Conservation (phyloP, 1,140 invertebrate species). For the Trichonephila clavipes region DNA sequence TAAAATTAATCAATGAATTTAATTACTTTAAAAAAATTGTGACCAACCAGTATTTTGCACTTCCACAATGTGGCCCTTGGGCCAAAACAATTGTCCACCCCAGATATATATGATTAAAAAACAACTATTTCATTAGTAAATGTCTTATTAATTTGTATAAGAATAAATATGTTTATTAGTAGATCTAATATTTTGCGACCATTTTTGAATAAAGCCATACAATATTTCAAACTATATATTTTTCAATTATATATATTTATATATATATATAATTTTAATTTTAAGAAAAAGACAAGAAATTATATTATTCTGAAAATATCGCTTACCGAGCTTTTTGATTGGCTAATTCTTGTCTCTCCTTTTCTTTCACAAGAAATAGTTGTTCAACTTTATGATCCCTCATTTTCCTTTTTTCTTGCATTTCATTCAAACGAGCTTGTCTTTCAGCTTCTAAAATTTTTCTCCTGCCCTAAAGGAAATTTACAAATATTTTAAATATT, state of each 20-base stretch:
- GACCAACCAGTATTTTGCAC: too few relatives aligned
- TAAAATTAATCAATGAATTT: too few relatives aligned
- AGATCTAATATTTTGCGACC: too few relatives aligned
- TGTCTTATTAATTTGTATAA: too few relatives aligned
- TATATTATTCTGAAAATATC: too few relatives aligned
- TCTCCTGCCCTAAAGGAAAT: conserved; percentile 85
- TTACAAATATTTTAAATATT: too few relatives aligned
- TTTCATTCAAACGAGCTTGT: conserved; percentile 86
- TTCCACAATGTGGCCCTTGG: too few relatives aligned
- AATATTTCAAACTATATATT: not conserved
- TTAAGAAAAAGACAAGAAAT: not conserved
- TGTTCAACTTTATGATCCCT: conserved; percentile 92
- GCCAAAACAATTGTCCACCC: too few relatives aligned
- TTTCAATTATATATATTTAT: not conserved
- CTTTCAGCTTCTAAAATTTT: conserved; percentile 92
- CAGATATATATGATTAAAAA: too few relatives aligned
- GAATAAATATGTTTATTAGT: too few relatives aligned
- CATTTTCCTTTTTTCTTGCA: conserved; percentile 91
- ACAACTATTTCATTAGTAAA: too few relatives aligned
- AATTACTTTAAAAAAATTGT: too few relatives aligned
- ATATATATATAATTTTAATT: not conserved
- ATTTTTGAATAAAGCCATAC: not conserved
- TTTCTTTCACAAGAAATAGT: conserved; percentile 91
- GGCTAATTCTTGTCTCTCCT: conserved; percentile 90
- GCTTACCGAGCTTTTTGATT: conserved; percentile 88